Evolutionary conservation across 2,113 vertebrate species (phyloP).

Genomic region (Stictonetta naevosa): DNA sequence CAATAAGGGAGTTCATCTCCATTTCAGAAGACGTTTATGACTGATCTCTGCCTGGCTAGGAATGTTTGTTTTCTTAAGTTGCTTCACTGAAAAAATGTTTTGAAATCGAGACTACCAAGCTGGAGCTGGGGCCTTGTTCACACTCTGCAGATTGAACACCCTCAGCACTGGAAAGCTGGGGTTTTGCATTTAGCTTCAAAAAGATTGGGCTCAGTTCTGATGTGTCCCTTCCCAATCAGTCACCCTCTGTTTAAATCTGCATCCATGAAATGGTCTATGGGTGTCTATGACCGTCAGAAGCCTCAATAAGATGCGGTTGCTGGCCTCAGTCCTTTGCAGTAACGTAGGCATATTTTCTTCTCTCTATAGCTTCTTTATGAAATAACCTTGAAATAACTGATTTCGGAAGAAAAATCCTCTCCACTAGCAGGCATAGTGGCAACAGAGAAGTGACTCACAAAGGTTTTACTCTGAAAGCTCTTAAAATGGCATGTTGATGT

Average conservation of each 20-base stretch:
- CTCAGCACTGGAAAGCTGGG: background rate
- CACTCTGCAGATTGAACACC: background rate
- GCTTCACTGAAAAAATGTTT: conserved; percentile 34
- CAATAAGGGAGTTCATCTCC: conserved; percentile 52
- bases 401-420: background rate
- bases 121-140: background rate
- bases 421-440: background rate
- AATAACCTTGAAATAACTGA: background rate
- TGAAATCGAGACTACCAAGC: background rate
- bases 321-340: background rate
- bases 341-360: background rate
- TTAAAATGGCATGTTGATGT: background rate
- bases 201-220: background rate
- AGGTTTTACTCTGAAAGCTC: background rate
- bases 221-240: background rate
- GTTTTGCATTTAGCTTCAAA: background rate
- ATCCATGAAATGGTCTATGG: background rate
- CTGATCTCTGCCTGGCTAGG: conserved; percentile 14
- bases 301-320: background rate
- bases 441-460: background rate
- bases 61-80: conserved; percentile 44
- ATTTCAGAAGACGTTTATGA: conserved; percentile 42
- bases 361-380: background rate
- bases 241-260: background rate
- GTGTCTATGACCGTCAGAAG: background rate